These are phyloP conservation scores for Rhorus exstirpatorius DNA, from an alignment of 2,888 invertebrate species.

Conservation along the genomic window DNA sequence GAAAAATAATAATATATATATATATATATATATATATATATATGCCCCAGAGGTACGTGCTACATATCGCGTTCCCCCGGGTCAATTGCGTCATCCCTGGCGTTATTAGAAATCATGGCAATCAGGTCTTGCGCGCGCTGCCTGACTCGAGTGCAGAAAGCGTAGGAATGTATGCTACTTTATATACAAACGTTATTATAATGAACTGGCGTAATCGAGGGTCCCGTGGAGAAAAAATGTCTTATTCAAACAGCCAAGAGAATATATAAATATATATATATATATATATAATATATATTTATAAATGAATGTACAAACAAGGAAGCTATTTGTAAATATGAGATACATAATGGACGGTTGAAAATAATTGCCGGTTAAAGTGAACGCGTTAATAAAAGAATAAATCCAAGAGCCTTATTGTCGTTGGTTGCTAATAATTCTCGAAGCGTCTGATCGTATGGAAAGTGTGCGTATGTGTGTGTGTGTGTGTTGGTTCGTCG, in stretches of 20 bases:
- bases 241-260: constrained; percentile 22
- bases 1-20: no score
- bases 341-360: constrained; percentile 9
- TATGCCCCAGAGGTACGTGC: not conserved
- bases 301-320: not conserved
- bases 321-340: not conserved
- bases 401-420: constrained; percentile 16
- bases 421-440: constrained; percentile 21
- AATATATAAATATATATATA: no score
- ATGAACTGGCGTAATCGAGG: constrained; percentile 23
- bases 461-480: not conserved
- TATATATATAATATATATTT: no score
- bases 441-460: constrained; percentile 24
- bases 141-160: constrained; percentile 79
- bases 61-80: constrained; percentile 29
- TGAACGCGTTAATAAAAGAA: constrained; percentile 1
- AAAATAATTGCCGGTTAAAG: not conserved
- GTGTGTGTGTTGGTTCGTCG: not conserved
- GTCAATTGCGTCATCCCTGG: constrained; percentile 77
- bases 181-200: constrained; percentile 14
- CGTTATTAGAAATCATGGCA: constrained; percentile 78
- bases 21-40: no score
- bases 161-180: constrained; percentile 79
- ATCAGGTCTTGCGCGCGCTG: constrained; percentile 55
- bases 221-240: constrained; percentile 27